Base-by-base conservation (phyloP, 2,797 vertebrate genomes). In the Pangasius sanitwongsei region DNA sequence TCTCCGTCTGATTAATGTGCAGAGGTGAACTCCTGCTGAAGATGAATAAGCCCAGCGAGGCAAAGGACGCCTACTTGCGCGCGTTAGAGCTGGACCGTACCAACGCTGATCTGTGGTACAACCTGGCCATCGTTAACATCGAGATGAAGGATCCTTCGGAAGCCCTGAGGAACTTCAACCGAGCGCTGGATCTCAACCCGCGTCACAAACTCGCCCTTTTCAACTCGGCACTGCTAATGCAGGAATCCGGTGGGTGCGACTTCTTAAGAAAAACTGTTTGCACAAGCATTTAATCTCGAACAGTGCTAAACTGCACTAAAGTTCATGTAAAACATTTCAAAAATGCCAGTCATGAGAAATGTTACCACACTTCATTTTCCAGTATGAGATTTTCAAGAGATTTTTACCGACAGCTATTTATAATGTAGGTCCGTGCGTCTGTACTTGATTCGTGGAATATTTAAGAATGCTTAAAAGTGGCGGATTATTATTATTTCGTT, bases 21-120 rank as follows among this genome's bases (percentile, higher is more conserved):
- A 99, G 99, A 95, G 98, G 99, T 82, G 99, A 99, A 94, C 94
- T 99, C 83, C 97, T 99, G 89, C 91, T 99, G 90, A 99, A 99
- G 96, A 99, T 99, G 99, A 99, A 99, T 91, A 99, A 99, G 92
- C 98, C 98, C 78, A 95, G 96, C 2, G 97, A 99, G 94, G 99
- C 99, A 12, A 97, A 97, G 44, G 98, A 99, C 67, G 98, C 99
- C 59, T 99, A 99, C 93, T 95, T 99, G 63, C 95, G 96, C 89
- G 99, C 99, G 6, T 72, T 99, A 83, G 98, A 99, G 85, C 95
- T 99, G 61, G 99, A 99, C 93, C 96, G 93, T 91, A 96, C 94
- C 91, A 99, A 99, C 85, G 97, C 99, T 44, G 99, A 99, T 92
- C 96, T 99, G 89, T 99, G 99, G 99, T 99, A 99, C 95, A 99